Base-by-base conservation (phyloP, 2,797 vertebrate species). In the Sebastes trivittatus region DNA sequence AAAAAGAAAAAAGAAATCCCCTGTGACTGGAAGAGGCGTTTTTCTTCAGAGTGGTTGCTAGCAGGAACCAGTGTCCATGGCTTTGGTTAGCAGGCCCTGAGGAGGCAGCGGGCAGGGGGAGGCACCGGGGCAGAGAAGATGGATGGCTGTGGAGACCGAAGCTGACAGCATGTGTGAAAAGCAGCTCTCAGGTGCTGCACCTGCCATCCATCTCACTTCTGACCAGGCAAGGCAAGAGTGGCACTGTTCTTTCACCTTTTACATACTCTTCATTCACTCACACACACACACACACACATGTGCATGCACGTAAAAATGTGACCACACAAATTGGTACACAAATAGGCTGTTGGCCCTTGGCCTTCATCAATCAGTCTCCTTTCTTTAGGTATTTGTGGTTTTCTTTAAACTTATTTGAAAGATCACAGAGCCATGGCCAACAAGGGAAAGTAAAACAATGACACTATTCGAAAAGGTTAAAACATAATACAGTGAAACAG, bases 161-260 rank as follows among this genome's bases (percentile, higher is more conserved):
- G 87, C 91, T 91, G 94, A 94, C 93, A 92, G 92, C 81, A 86
- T 92, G 91, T 93, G 93, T 92, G 92, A 90, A 92, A 87, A 93
- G 86, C 91, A 84, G 88, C 93, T 94, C 92, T 92, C 91, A 94
- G 94, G 91, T 94, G 90, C 87, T 90, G 90, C 88, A 90, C 90
- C 90, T 88, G 89, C 92, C 91, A 94, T 94, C 92, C 89, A 92
- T 95, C 94, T 94, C 92, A 90, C 90, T 91, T 92, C 83, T 91
- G 91, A 93, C 86, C 88, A 87, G 88, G 72, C 77, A 83, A 64
- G 84, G 73, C 85, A 62, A 80, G 87, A 93, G 88, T 88, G 88
- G 72, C 92, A 90, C 72, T 61, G 14, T 84, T 89, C 75, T 74
- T 87, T 83, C 74, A 76, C 78, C 79, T 79, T 89, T 84, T 85